Base-by-base conservation (phyloP, 1,140 invertebrate species). In the Nebria ingens region DNA sequence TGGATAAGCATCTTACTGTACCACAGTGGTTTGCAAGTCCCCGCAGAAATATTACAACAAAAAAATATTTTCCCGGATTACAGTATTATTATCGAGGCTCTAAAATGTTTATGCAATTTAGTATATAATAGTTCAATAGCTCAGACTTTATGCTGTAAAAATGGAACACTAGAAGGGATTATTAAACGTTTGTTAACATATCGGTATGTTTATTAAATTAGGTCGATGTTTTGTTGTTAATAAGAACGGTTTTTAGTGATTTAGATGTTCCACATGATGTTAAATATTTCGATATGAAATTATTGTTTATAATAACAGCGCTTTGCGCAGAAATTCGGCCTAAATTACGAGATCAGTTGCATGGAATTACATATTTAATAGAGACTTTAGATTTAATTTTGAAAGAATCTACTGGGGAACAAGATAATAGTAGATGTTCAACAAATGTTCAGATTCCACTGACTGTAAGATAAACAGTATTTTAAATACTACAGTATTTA, bases 71-170 rank as follows among this genome's bases (percentile, higher is more conserved):
- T 59, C 51, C 6, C 15, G 64, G 65, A 22, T 58, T 70, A 52
- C 9, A 59, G 49, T 67, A 65, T 83, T 59, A 77, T 78, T 11
- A 65, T 87, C 4, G 92, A 95, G 72, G 84, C 89, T 0, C 69
- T 91, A 49, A 97, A 96, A 73, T 85, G 91, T 66, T 69, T 97
- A 1, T 94, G 89, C 65, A 97, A 97, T 72, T 71, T 96, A 42
- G 75, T 93, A 49, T 95, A 82, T 67, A 91, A 95, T 67, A 90
- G 86, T 72, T 65, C 70, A 50, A 78, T 79, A 45, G 82, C 84
- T 0, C 83, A 86, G 58, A 75, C 74, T 55, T 71, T 85, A 29
- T 86, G 89, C 69, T 75, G 81, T 50, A 76, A 83, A 59, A 88
- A 86, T 67, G 75, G 77, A 13, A 84, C 86, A 60, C 73, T 92